Conservation (phyloP, 2,888 invertebrate species). For the Cryptus armator region DNA sequence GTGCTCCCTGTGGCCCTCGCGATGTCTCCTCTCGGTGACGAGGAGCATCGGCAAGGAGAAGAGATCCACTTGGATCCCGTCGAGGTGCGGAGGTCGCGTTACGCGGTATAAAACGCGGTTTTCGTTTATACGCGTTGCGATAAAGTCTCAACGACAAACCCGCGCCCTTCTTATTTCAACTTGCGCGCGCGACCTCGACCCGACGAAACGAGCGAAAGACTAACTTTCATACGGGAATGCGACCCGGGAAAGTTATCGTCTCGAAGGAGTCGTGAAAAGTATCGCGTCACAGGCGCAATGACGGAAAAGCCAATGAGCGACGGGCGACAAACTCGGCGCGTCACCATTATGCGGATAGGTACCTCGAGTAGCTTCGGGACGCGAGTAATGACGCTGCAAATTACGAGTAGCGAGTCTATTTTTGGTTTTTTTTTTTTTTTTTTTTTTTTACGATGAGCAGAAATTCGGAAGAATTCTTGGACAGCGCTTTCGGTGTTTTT, state of each 20-base stretch:
- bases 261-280: neutral
- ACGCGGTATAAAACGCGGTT: slow-evolving; percentile 31
- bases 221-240: slow-evolving; percentile 21
- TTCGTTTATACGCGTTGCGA: slow-evolving; percentile 41
- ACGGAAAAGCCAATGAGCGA: neutral
- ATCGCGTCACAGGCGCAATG: neutral
- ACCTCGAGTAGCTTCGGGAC: neutral
- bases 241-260: slow-evolving; percentile 9
- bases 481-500: no score
- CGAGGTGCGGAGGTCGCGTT: slow-evolving; percentile 46
- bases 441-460: neutral
- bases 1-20: neutral
- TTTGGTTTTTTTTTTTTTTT: neutral
- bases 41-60: slow-evolving; percentile 8
- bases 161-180: slow-evolving; percentile 27
- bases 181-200: slow-evolving; percentile 29
- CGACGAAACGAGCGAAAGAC: slow-evolving; percentile 6
- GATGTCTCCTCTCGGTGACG: slow-evolving; percentile 22
- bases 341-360: neutral
- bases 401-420: neutral
- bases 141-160: slow-evolving; percentile 19
- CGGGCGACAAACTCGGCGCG: neutral
- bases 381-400: neutral
- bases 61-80: slow-evolving; percentile 37
- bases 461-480: no score